Percentiles rank a stretch among this genome's conserved stretches.
Conservation (phyloP, 2,797 vertebrate genomes). For the Hoplostethus mediterraneus region DNA sequence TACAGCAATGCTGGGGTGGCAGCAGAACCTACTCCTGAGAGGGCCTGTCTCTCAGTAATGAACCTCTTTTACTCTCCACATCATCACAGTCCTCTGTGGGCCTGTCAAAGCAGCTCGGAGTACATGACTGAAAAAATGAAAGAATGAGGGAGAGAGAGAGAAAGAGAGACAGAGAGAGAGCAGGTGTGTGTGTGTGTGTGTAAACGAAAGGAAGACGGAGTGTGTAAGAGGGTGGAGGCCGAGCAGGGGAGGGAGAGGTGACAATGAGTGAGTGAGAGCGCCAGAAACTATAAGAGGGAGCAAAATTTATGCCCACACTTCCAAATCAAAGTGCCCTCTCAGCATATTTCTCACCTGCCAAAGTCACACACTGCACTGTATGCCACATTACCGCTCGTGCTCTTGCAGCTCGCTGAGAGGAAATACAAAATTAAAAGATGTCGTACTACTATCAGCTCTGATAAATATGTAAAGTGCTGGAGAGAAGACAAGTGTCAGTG, state of each 20-base stretch:
- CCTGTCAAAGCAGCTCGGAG: constrained; percentile 47
- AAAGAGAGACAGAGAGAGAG: constrained; percentile 11
- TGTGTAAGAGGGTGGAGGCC: constrained; percentile 15
- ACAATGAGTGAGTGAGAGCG: constrained; percentile 76
- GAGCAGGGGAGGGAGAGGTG: constrained; percentile 17
- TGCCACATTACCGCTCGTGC: constrained; percentile 70
- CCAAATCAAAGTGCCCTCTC: constrained; percentile 80
- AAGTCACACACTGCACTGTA: constrained; percentile 68
- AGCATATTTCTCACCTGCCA: constrained; percentile 86
- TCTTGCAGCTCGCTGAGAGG: constrained; percentile 44
- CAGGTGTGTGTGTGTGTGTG: neutral
- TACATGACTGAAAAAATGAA: constrained; percentile 9
- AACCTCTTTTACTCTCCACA: constrained; percentile 56
- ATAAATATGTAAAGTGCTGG: constrained; percentile 94
- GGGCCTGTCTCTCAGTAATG: constrained; percentile 52
- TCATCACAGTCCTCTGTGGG: constrained; percentile 61
- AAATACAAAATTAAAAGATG: constrained; percentile 79
- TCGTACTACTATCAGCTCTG: constrained; percentile 87
- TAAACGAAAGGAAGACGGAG: constrained; percentile 9
- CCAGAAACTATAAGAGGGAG: constrained; percentile 37
- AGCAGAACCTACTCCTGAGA: constrained; percentile 22
- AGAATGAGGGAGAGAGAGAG: constrained; percentile 8
- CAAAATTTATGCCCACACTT: constrained; percentile 81
- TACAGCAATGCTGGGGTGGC: constrained; percentile 1
- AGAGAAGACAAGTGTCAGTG: constrained; percentile 86